phyloP scores from a whole-genome alignment of 2,888 invertebrate species.

The Drymonia ruficornis region DNA sequence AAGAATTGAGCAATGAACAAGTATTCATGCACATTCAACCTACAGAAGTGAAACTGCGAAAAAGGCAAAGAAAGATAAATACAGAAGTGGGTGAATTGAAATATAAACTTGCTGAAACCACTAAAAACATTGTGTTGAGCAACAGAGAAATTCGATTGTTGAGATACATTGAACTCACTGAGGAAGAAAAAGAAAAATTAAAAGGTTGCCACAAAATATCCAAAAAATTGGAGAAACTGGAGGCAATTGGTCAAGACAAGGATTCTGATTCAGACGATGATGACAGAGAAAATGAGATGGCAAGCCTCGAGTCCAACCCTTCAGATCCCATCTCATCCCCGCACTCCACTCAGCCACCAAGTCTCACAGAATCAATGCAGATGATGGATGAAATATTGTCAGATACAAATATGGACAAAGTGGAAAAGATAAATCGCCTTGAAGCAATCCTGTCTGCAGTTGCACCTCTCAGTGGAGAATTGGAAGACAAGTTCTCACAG shows the following conservation, averaged over 20 bases:
- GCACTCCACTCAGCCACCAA: slow-evolving; percentile 91
- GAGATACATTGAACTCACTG: slow-evolving; percentile 95
- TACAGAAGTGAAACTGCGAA: slow-evolving; percentile 93
- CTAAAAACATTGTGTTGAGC: slow-evolving; percentile 94
- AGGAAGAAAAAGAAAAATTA: slow-evolving; percentile 96
- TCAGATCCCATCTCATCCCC: slow-evolving; percentile 91
- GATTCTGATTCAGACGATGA: slow-evolving; percentile 91
- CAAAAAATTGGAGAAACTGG: slow-evolving; percentile 95
- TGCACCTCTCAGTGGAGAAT: slow-evolving; percentile 87
- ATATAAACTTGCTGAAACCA: slow-evolving; percentile 91
- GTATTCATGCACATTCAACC: slow-evolving; percentile 93
- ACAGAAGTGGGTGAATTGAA: slow-evolving; percentile 95
- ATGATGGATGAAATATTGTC: slow-evolving; percentile 94
- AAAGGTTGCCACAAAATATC: slow-evolving; percentile 97
- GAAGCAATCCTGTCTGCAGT: slow-evolving; percentile 94
- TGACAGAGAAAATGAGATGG: slow-evolving; percentile 90
- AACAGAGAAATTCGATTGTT: slow-evolving; percentile 95
- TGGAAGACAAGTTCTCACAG: slow-evolving; percentile 80
- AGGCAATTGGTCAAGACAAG: slow-evolving; percentile 90
- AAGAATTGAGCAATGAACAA: slow-evolving; percentile 95
- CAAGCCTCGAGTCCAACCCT: slow-evolving; percentile 91
- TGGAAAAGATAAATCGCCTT: slow-evolving; percentile 93
- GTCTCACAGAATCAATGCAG: slow-evolving; percentile 95
- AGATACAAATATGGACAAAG: slow-evolving; percentile 92
- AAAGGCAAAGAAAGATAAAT: slow-evolving; percentile 95